phyloP scores from a whole-genome alignment of 2,797 vertebrate genomes.

The Cottoperca gobio region DNA sequence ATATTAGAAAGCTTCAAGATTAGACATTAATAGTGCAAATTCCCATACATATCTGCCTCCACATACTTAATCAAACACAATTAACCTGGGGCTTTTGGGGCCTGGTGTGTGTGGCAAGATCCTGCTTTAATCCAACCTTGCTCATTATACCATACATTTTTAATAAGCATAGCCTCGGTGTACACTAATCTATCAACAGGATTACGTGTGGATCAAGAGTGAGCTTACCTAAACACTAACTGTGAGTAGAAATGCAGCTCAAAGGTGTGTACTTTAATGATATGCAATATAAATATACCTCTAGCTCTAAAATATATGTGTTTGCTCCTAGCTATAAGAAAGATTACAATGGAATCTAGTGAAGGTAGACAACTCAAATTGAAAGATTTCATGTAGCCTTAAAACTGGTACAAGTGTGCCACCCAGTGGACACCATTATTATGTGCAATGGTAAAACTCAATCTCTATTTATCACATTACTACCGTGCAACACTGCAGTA shows the following conservation, averaged over 20 bases:
- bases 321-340: background rate
- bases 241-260: background rate
- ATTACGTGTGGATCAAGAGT: background rate
- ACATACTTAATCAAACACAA: slow-evolving; percentile 14
- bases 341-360: slow-evolving; percentile 1
- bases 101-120: background rate
- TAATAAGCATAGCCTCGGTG: slow-evolving; percentile 13
- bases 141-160: slow-evolving; percentile 12
- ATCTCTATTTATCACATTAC: background rate
- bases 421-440: slow-evolving; percentile 48
- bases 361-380: background rate
- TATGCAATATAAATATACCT: background rate
- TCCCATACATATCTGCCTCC: background rate
- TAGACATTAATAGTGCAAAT: background rate
- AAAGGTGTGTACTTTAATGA: background rate
- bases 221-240: background rate
- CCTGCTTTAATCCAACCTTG: slow-evolving; percentile 24
- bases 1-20: background rate
- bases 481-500: background rate
- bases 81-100: slow-evolving; percentile 12
- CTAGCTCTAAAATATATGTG: background rate
- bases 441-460: slow-evolving; percentile 14
- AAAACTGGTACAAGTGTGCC: slow-evolving; percentile 60
- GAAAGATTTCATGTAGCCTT: background rate
- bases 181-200: slow-evolving; percentile 1